Evolutionary conservation across 2,797 vertebrate genomes (phyloP).

Genomic region (Varecia variegata): DNA sequence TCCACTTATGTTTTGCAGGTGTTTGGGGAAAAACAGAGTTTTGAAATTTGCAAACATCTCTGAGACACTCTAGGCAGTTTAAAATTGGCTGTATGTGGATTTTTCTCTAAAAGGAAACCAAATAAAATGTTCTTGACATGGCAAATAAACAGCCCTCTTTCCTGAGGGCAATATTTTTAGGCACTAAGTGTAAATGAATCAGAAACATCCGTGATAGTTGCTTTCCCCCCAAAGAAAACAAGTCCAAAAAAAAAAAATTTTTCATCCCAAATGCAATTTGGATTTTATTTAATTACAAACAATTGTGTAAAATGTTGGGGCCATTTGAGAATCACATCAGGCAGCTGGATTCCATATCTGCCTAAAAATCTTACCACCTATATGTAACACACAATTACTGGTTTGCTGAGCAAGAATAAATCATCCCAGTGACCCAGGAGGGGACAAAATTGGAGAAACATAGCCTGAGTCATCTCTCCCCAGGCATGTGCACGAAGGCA

Average conservation of each 20-base stretch:
- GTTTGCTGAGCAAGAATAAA: conserved; percentile 9
- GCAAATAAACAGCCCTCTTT: conserved; percentile 52
- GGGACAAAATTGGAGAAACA: conserved; percentile 14
- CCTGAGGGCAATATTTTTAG: conserved; percentile 62
- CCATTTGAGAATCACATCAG: conserved; percentile 32
- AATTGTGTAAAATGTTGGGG: conserved; percentile 30
- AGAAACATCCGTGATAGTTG: background rate
- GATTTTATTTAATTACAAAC: conserved; percentile 59
- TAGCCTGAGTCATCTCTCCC: background rate
- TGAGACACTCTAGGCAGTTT: conserved; percentile 16
- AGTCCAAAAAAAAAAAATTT: conserved; percentile 19
- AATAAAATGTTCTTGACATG: conserved; percentile 62
- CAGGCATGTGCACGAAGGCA: background rate
- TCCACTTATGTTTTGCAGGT: background rate
- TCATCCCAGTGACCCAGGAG: background rate
- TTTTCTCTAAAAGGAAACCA: conserved; percentile 66
- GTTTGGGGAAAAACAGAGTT: conserved; percentile 32
- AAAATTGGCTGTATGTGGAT: conserved; percentile 38
- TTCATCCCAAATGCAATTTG: conserved; percentile 39
- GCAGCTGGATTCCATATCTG: conserved; percentile 5
- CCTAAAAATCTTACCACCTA: conserved; percentile 23
- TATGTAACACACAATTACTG: conserved; percentile 28
- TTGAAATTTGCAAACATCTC: conserved; percentile 44
- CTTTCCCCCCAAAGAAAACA: conserved; percentile 6
- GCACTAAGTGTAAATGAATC: conserved; percentile 54